These are phyloP conservation scores for Hesperophylax magnus DNA, from an alignment of 1,140 invertebrate species.

Conservation along the genomic window DNA sequence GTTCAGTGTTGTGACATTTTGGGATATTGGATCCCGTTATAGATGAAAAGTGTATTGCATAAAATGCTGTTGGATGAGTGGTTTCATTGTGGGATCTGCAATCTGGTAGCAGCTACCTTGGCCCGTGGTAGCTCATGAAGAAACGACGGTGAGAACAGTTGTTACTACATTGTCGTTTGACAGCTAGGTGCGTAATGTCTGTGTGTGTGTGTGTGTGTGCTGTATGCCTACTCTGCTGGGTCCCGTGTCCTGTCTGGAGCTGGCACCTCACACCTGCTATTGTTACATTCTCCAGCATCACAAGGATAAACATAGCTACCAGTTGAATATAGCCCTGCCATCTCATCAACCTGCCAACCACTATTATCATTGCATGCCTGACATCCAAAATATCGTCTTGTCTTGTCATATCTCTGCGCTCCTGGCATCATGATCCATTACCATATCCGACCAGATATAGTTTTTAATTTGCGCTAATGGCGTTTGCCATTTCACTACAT, in stretches of 20 bases:
- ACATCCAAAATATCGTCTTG: neutral
- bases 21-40: slow-evolving; percentile 45
- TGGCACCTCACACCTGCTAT: too few relatives aligned
- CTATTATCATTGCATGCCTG: slow-evolving; percentile 7
- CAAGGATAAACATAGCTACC: slow-evolving; percentile 42
- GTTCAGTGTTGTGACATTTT: slow-evolving; percentile 48
- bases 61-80: slow-evolving; percentile 46
- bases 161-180: slow-evolving; percentile 43
- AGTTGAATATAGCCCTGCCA: slow-evolving; percentile 40
- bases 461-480: slow-evolving; percentile 50
- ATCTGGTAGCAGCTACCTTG: slow-evolving; percentile 46
- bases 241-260: neutral
- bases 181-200: slow-evolving; percentile 32
- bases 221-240: neutral
- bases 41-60: slow-evolving; percentile 43
- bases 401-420: slow-evolving; percentile 1
- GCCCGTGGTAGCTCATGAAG: slow-evolving; percentile 55
- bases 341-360: too few relatives aligned
- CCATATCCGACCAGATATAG: slow-evolving; percentile 30
- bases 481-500: slow-evolving; percentile 48
- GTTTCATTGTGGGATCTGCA: slow-evolving; percentile 37
- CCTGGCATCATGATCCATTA: neutral
- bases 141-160: slow-evolving; percentile 53
- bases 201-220: too few relatives aligned
- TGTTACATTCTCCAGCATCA: too few relatives aligned